These are phyloP conservation scores for Leptoteleia sp. DNA, from an alignment of 1,140 invertebrate species.

Conservation along the genomic window DNA sequence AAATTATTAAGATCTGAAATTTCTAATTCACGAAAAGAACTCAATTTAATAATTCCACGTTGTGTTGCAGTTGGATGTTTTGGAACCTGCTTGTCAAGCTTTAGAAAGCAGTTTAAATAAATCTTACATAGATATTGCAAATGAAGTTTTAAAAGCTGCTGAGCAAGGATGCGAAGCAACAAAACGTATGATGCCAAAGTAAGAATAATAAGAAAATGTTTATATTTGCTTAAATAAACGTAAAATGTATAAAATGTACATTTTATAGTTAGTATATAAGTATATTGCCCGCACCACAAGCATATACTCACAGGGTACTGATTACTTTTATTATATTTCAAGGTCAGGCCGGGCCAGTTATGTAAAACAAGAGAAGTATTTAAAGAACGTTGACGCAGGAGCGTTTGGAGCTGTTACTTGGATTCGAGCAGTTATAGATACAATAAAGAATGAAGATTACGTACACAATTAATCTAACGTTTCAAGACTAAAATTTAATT, in stretches of 20 bases:
- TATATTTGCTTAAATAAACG: too few species aligned
- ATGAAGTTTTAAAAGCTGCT: conserved; percentile 72
- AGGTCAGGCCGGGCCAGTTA: conserved; percentile 85
- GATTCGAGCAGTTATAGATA: conserved; percentile 79
- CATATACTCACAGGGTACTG: too few species aligned
- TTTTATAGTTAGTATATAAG: too few species aligned
- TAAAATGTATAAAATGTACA: too few species aligned
- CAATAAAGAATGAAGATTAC: not conserved
- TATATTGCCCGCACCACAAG: too few species aligned
- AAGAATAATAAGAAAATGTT: too few species aligned
- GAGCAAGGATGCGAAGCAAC: conserved; percentile 81
- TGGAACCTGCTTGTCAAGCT: conserved; percentile 75
- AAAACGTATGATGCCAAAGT: conserved; percentile 83
- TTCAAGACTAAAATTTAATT: too few species aligned
- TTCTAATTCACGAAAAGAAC: too few species aligned
- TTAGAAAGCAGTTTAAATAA: conserved; percentile 63
- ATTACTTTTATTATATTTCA: too few species aligned
- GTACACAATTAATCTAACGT: too few species aligned
- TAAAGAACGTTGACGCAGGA: conserved; percentile 85
- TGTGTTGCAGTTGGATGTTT: conserved; percentile 79
- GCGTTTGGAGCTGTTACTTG: conserved; percentile 85
- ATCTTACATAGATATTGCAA: conserved; percentile 43
- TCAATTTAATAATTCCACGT: too few species aligned
- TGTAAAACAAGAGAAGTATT: conserved; percentile 80
- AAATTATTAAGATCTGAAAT: not conserved